Percentiles rank a stretch among this genome's conserved stretches.
phyloP scores from a whole-genome alignment of 1,140 invertebrate species.

The Euura saliciscinereae region DNA sequence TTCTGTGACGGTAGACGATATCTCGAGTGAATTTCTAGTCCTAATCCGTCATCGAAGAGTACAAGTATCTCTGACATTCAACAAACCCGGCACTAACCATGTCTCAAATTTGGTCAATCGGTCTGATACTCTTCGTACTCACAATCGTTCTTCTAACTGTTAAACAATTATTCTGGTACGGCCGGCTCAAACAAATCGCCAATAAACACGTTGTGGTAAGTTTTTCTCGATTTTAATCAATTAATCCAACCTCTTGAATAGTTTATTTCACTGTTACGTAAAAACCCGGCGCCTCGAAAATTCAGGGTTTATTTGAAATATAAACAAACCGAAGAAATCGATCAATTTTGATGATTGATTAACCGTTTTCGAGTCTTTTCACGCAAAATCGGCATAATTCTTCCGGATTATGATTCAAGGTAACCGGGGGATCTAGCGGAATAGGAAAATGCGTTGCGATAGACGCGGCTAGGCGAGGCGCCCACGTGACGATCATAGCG shows the following conservation, averaged over 20 bases:
- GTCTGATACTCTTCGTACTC: constrained; percentile 23
- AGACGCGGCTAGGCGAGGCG: constrained; percentile 77
- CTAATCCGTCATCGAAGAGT: too few species aligned
- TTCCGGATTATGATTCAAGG: constrained; percentile 33
- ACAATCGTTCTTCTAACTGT: constrained; percentile 25
- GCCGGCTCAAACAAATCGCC: constrained; percentile 27
- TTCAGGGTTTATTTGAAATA: too few species aligned
- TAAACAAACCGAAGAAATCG: too few species aligned
- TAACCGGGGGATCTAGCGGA: constrained; percentile 96
- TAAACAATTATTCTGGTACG: constrained; percentile 25
- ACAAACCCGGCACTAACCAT: not conserved
- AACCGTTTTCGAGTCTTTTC: too few species aligned
- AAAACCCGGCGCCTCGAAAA: too few species aligned
- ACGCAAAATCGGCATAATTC: too few species aligned
- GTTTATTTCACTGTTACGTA: too few species aligned
- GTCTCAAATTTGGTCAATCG: constrained; percentile 1
- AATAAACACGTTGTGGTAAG: constrained; percentile 48
- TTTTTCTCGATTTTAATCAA: not conserved
- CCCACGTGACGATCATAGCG: constrained; percentile 89
- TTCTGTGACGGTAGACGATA: too few species aligned
- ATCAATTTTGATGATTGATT: too few species aligned
- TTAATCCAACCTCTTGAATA: too few species aligned
- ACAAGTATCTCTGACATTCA: too few species aligned
- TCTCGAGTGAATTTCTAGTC: too few species aligned
- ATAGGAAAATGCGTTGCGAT: constrained; percentile 88